These are phyloP conservation scores for Tachycineta bicolor DNA, from an alignment of 2,113 vertebrate genomes.

Conservation along the genomic window DNA sequence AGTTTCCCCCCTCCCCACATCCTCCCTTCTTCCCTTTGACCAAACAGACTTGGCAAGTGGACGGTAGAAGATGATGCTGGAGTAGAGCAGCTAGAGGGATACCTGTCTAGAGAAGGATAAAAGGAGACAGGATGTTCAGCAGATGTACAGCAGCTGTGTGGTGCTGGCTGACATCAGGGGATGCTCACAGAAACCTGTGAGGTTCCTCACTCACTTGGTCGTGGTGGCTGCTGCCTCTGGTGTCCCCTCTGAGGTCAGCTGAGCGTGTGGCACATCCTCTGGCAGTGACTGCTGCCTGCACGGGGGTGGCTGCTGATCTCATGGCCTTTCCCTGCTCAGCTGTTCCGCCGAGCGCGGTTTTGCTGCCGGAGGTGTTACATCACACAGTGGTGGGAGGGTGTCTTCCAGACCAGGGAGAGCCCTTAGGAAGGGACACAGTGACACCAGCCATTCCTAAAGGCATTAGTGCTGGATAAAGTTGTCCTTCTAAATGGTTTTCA, in stretches of 20 bases:
- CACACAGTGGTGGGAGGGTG: not conserved
- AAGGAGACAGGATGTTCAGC: not conserved
- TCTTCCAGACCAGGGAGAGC: not conserved
- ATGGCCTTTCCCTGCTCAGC: slow-evolving; percentile 2
- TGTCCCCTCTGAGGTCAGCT: accelerated
- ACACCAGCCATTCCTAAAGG: not conserved
- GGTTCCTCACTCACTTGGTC: accelerated
- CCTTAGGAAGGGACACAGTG: not conserved
- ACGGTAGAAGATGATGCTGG: not conserved
- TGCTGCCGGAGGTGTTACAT: not conserved
- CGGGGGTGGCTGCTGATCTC: not conserved
- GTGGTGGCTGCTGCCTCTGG: accelerated
- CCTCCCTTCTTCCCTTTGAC: not conserved
- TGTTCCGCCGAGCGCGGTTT: accelerated
- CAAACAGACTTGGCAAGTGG: not conserved
- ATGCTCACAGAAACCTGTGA: not conserved
- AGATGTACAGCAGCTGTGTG: not conserved
- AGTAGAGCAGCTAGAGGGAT: not conserved
- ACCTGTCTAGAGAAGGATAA: not conserved
- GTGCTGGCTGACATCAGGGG: not conserved
- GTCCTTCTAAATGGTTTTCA: not conserved
- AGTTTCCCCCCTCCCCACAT: not conserved
- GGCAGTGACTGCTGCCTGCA: not conserved
- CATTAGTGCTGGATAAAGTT: not conserved
- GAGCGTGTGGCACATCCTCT: not conserved